phyloP scores from a whole-genome alignment of 1,140 invertebrate genomes.

The Drosophila funebris region DNA sequence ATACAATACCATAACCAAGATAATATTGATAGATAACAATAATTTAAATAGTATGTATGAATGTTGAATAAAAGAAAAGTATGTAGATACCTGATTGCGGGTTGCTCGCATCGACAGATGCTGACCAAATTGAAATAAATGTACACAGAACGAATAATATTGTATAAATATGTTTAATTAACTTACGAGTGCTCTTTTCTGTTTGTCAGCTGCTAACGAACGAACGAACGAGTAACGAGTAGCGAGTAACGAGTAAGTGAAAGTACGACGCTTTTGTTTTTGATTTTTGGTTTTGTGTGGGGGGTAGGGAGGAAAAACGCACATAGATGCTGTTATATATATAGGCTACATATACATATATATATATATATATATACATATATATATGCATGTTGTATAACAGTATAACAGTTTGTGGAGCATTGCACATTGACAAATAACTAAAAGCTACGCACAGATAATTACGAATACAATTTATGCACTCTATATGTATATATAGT shows the following conservation, averaged over 20 bases:
- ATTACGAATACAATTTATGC: constrained; percentile 23
- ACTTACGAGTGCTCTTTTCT: constrained; percentile 56
- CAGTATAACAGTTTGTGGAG: constrained; percentile 49
- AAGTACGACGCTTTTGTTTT: constrained; percentile 31
- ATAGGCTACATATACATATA: no score
- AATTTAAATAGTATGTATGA: constrained; percentile 28
- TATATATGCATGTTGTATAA: constrained; percentile 40
- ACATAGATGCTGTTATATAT: constrained; percentile 32
- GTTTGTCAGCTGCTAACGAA: constrained; percentile 51
- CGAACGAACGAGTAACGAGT: constrained; percentile 31
- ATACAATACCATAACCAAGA: constrained; percentile 72
- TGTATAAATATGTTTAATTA: constrained; percentile 14
- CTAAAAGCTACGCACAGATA: constrained; percentile 41
- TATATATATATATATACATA: no score
- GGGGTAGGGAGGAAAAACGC: constrained; percentile 1
- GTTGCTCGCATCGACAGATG: constrained; percentile 37
- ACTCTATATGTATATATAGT: constrained; percentile 13
- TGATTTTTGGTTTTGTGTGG: not conserved
- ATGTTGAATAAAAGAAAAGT: constrained; percentile 48
- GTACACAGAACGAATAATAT: constrained; percentile 1
- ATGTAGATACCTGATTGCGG: constrained; percentile 73
- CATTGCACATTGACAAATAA: constrained; percentile 45
- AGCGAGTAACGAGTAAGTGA: constrained; percentile 40
- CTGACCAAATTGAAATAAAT: constrained; percentile 49
- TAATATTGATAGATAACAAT: constrained; percentile 29